phyloP scores from a whole-genome alignment of 1,140 invertebrate species.

The Calosoma granatense region DNA sequence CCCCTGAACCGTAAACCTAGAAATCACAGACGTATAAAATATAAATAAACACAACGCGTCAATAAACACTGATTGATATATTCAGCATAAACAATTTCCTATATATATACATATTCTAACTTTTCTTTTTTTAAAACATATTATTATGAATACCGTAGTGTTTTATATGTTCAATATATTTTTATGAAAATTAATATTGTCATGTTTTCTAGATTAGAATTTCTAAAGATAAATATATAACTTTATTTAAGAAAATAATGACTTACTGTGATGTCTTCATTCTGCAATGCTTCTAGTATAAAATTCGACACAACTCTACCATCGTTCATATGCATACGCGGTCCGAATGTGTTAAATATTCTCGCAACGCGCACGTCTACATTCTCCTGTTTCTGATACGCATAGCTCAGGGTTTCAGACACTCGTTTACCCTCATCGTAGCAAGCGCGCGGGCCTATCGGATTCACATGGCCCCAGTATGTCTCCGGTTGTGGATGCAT shows the following conservation, averaged over 20 bases:
- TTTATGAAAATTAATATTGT: too few relatives aligned
- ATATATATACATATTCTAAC: neutral
- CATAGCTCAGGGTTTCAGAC: constrained; percentile 92
- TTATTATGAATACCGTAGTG: too few relatives aligned
- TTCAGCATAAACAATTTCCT: neutral
- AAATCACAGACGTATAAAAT: too few relatives aligned
- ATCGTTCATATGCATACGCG: constrained; percentile 98
- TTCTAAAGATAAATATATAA: too few relatives aligned
- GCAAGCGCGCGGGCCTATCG: constrained; percentile 91
- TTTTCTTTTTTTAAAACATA: too few relatives aligned
- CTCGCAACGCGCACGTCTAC: constrained; percentile 90
- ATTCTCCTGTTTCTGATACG: constrained; percentile 94
- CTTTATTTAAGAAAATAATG: too few relatives aligned
- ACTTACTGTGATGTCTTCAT: constrained; percentile 86
- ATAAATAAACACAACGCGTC: constrained; percentile 11
- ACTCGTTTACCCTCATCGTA: constrained; percentile 99
- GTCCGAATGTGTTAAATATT: constrained; percentile 99
- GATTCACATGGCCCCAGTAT: constrained; percentile 99
- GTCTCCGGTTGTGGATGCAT: constrained; percentile 91
- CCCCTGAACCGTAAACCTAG: constrained; percentile 88
- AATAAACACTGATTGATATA: too few relatives aligned
- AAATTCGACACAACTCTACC: constrained; percentile 98
- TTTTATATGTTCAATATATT: too few relatives aligned
- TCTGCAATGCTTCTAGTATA: constrained; percentile 91
- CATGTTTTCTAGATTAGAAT: too few relatives aligned